These are phyloP conservation scores for Pelagia noctiluca DNA, from an alignment of 30 jellyfish, hydroid and myxozoan species.

Conservation along the genomic window DNA sequence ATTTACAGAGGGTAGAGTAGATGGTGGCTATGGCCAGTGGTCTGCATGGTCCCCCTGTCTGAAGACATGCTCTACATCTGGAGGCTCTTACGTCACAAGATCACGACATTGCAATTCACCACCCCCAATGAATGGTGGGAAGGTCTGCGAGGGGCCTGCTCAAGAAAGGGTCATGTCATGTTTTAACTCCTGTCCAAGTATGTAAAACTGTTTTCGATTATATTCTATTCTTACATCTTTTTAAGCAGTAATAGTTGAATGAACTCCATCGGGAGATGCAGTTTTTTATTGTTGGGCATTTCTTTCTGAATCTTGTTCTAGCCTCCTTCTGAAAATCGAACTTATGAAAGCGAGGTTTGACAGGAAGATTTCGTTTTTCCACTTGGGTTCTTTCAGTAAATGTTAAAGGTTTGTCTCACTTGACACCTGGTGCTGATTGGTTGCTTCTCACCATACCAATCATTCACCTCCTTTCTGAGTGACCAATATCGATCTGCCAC, in stretches of 20 bases:
- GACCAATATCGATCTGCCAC: too few species aligned
- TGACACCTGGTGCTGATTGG: too few species aligned
- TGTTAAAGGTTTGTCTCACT: too few species aligned
- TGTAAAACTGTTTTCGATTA: constrained; percentile 1
- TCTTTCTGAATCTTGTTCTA: neutral
- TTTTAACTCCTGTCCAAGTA: constrained; percentile 87
- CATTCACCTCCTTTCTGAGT: too few species aligned
- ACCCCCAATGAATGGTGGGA: constrained; percentile 96
- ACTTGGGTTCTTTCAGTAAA: too few species aligned
- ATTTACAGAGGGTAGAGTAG: constrained; percentile 81
- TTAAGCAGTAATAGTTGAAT: too few species aligned
- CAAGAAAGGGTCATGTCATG: constrained; percentile 68
- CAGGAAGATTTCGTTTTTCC: too few species aligned
- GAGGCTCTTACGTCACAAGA: constrained; percentile 82
- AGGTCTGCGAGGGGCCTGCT: constrained; percentile 76
- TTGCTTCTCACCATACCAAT: too few species aligned
- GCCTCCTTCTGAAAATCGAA: neutral
- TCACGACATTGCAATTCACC: constrained; percentile 90
- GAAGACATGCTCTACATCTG: constrained; percentile 66
- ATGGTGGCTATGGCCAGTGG: constrained; percentile 93
- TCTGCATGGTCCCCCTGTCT: constrained; percentile 86
- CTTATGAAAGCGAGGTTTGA: too few species aligned
- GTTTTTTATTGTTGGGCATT: too few species aligned
- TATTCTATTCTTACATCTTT: too few species aligned
- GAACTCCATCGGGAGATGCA: too few species aligned